These are phyloP conservation scores for Irena cyanogastra DNA, from an alignment of 2,113 vertebrate genomes.

Conservation along the genomic window DNA sequence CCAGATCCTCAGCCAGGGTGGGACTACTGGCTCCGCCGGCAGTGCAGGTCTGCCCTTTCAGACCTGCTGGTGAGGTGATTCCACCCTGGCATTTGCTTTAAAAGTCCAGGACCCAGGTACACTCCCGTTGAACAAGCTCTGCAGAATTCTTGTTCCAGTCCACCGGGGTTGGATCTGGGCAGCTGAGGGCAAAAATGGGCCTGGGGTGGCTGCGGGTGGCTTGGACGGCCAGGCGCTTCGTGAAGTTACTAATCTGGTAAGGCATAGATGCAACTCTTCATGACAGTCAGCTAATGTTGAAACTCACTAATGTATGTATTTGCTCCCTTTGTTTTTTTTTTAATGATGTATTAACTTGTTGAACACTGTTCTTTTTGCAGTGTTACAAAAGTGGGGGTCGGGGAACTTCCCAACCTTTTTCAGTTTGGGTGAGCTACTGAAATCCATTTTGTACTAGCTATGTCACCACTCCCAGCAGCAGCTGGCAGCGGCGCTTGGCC, in stretches of 20 bases:
- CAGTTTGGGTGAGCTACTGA: conserved; percentile 53
- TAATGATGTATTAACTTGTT: conserved; percentile 42
- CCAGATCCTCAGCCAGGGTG: not conserved
- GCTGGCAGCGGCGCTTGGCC: not conserved
- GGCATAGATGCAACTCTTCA: not conserved
- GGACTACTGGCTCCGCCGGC: not conserved
- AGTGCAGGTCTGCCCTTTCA: not conserved
- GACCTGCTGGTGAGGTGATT: not conserved
- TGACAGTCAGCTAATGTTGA: conserved; percentile 20
- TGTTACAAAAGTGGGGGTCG: not conserved
- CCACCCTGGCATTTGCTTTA: not conserved
- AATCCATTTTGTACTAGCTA: conserved; percentile 59
- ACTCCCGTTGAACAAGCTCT: not conserved
- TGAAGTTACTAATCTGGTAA: not conserved
- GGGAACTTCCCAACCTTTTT: conserved; percentile 29
- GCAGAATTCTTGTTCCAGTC: not conserved
- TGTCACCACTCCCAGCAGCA: conserved; percentile 44
- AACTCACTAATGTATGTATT: conserved; percentile 57
- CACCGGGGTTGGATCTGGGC: not conserved
- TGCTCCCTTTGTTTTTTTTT: not conserved
- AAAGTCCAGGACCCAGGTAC: not conserved
- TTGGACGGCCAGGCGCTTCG: not conserved
- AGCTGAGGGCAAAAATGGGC: not conserved
- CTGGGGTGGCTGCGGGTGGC: not conserved
- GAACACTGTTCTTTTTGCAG: conserved; percentile 6